phyloP scores from a whole-genome alignment of 2,888 invertebrate species.

The Pseudococcus jackbeardsleyi region DNA sequence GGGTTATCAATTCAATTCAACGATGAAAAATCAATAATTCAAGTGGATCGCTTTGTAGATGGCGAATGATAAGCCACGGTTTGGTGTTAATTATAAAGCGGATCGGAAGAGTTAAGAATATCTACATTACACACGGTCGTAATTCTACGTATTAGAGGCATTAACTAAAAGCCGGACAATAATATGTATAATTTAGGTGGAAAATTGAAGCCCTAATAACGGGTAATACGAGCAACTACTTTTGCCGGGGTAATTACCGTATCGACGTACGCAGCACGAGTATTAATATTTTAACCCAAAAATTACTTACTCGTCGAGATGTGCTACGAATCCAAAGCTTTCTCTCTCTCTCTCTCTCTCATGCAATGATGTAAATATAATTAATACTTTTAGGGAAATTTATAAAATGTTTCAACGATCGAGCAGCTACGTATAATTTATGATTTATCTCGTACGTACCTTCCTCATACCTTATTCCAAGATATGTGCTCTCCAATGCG shows the following conservation, averaged over 20 bases:
- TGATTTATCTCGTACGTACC: slow-evolving; percentile 23
- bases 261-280: slow-evolving; percentile 26
- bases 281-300: slow-evolving; percentile 52
- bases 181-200: slow-evolving; percentile 55
- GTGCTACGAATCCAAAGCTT: neutral
- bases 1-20: slow-evolving; percentile 48
- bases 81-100: slow-evolving; percentile 55
- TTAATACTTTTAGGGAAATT: slow-evolving; percentile 41
- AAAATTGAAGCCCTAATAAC: slow-evolving; percentile 44
- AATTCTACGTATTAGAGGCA: slow-evolving; percentile 49
- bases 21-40: slow-evolving; percentile 56
- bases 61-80: slow-evolving; percentile 53
- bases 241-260: slow-evolving; percentile 23
- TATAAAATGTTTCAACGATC: slow-evolving; percentile 51
- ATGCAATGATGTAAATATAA: slow-evolving; percentile 27
- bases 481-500: neutral
- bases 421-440: slow-evolving; percentile 23
- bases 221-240: slow-evolving; percentile 46
- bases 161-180: slow-evolving; percentile 55
- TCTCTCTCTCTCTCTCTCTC: neutral
- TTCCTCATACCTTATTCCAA: neutral
- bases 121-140: slow-evolving; percentile 48
- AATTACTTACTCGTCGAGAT: slow-evolving; percentile 16
- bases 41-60: slow-evolving; percentile 41
- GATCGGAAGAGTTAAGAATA: slow-evolving; percentile 38